Conservation (phyloP, 1,140 invertebrate species). For the Conus betulinus region DNA sequence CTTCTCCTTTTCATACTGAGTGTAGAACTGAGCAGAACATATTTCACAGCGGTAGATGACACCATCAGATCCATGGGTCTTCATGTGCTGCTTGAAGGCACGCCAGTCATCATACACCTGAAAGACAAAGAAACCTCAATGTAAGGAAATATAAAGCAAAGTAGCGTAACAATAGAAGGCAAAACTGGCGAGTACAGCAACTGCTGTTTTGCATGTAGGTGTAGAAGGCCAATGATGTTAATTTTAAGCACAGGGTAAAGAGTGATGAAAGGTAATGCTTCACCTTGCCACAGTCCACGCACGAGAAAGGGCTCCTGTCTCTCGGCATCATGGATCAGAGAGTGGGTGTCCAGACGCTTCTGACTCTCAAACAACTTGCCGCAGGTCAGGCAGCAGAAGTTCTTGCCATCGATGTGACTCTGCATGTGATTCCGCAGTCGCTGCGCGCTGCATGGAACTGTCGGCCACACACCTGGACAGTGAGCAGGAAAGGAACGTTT, state of each 20-base stretch:
- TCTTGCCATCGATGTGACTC: slow-evolving; percentile 48
- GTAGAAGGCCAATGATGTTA: too few relatives aligned
- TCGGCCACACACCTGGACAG: slow-evolving; percentile 41
- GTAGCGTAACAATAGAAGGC: too few relatives aligned
- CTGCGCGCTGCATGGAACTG: slow-evolving; percentile 48
- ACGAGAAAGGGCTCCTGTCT: slow-evolving; percentile 41
- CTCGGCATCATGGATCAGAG: slow-evolving; percentile 43
- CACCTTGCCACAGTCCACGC: slow-evolving; percentile 45
- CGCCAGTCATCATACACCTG: slow-evolving; percentile 46
- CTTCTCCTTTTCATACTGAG: slow-evolving; percentile 50
- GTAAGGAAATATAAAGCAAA: too few relatives aligned
- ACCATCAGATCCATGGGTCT: slow-evolving; percentile 48
- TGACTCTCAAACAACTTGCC: slow-evolving; percentile 49
- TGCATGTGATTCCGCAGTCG: slow-evolving; percentile 48
- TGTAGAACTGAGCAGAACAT: slow-evolving; percentile 42
- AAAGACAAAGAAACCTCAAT: neutral
- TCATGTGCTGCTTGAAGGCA: slow-evolving; percentile 52
- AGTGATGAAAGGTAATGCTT: neutral
- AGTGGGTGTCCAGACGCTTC: slow-evolving; percentile 43
- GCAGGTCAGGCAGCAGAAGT: slow-evolving; percentile 45
- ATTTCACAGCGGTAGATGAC: slow-evolving; percentile 51
- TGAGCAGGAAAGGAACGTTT: neutral
- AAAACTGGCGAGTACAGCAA: too few relatives aligned
- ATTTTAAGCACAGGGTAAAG: too few relatives aligned
- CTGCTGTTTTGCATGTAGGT: too few relatives aligned